Base-by-base conservation (phyloP, 2,113 vertebrate genomes). In the Aspiorhynchus laticeps region DNA sequence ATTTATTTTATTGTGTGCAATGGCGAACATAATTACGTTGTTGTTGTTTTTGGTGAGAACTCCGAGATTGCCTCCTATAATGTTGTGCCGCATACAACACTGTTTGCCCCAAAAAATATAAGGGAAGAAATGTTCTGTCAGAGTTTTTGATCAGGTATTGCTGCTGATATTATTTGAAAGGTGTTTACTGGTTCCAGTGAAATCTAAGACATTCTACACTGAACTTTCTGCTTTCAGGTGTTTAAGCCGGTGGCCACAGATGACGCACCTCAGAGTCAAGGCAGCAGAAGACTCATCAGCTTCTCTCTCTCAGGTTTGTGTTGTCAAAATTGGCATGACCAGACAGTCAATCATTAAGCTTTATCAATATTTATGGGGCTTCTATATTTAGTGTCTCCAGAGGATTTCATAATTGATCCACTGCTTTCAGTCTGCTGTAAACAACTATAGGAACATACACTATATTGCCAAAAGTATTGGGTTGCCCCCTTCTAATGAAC, bases 271-370 rank as follows among this genome's bases (percentile, higher is more conserved):
- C 96, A 96, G 79, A 94, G 93, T 21, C 96, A 96, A 89, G 96
- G 96, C 91, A 96, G 92, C 85, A 94, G 97, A 69, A 95, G 97
- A 51, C 92, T 97, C 88, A 97, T 97, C 93, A 97, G 96, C 89
- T 97, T 97, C 94, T 96, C 96, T 15, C 91, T 97, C 84, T 97
- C 97, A 91, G 97, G 97, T 97, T 24, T 53, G 67, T 63, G 80
- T 51, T 7, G 48, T 3, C 38, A 85, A 51, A 51, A 81, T 59
- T 36, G 24, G 33, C 77, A 19, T 17, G 33, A 61, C 9, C 78
- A 71, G 21, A 86, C 82, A 51, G 48, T 77, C 14, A 14, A 85
- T 89, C 84, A 89, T 89, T 87, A 85, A 67, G 28, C 63, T 63
- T 51, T 73, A 82, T 85, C 53, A 85, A 79, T 89, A 87, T 89